Base-by-base conservation (phyloP, 2,113 vertebrate genomes). In the Vanacampus margaritifer region DNA sequence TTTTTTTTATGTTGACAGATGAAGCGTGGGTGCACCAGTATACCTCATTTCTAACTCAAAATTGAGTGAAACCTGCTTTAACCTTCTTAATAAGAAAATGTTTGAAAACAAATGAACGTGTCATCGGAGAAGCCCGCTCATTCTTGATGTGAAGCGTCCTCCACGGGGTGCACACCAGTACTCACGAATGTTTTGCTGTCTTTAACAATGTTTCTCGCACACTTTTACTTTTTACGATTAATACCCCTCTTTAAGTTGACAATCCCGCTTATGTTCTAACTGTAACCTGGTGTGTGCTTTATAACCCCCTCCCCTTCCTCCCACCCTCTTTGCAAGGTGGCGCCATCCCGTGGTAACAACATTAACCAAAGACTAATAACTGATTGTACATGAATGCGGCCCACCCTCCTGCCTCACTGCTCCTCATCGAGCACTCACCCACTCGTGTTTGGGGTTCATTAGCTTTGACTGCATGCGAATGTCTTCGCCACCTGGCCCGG, bases 1-100 rank as follows among this genome's bases (percentile, higher is more conserved):
- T 67, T 56, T 58, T 74, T 69, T 64, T 67, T 36, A 64, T 9
- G 54, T 65, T 43, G 71, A 74, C 35, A 65, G 71, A 71, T 56
- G 68, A 72, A 56, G 67, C 54, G 60, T 69, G 71, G 54, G 75
- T 65, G 79, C 76, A 78, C 81, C 80, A 73, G 91, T 95, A 95
- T 97, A 98, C 97, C 96, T 98, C 96, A 98, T 96, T 95, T 94
- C 92, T 94, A 93, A 94, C 94, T 95, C 89, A 35, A 92, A 89
- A 93, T 91, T 75, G 91, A 93, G 94, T 94, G 73, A 90, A 89
- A 92, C 93, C 93, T 93, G 92, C 94, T 95, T 94, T 94, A 95
- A 93, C 92, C 92, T 93, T 92, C 90, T 95, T 91, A 41, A 54
- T 28, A 74, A 75, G 71, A 73, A 48, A 51, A 74, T 72, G 66